Percentiles rank a stretch among this genome's conserved stretches.
These are phyloP conservation scores for Lophius piscatorius DNA, from an alignment of 2,113 vertebrate genomes.

Conservation along the genomic window DNA sequence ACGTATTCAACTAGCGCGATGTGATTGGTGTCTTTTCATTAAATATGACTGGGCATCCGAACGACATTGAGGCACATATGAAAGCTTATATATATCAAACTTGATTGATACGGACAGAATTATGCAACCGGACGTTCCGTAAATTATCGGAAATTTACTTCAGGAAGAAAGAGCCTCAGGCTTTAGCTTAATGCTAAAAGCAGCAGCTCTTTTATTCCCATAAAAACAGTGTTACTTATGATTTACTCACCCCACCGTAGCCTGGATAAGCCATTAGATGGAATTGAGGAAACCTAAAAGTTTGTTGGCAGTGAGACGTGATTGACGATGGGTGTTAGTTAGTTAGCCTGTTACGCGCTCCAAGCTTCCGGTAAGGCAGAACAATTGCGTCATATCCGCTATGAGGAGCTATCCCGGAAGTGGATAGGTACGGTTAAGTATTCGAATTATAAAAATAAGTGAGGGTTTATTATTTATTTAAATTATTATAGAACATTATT, in stretches of 20 bases:
- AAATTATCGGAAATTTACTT: background rate
- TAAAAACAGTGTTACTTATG: accelerated
- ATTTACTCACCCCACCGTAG: slow-evolving; percentile 73
- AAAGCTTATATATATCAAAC: too few species aligned
- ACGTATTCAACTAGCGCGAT: too few species aligned
- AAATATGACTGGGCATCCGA: too few species aligned
- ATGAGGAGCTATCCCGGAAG: background rate
- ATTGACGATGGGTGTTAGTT: accelerated
- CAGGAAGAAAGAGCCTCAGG: background rate
- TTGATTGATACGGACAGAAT: too few species aligned
- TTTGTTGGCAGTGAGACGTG: background rate
- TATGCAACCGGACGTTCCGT: background rate
- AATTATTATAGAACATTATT: too few species aligned
- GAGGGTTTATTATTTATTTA: too few species aligned
- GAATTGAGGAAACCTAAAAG: background rate
- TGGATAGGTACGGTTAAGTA: background rate
- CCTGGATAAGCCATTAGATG: slow-evolving; percentile 70
- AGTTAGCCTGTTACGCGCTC: background rate
- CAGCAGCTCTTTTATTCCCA: background rate
- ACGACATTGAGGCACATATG: too few species aligned
- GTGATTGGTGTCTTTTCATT: too few species aligned
- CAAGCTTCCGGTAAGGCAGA: slow-evolving; percentile 49
- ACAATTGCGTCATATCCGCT: slow-evolving; percentile 46
- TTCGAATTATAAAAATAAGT: too few species aligned
- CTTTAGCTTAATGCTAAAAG: slow-evolving; percentile 3